These are phyloP conservation scores for Halesus radiatus DNA, from an alignment of 1,140 invertebrate genomes.

Conservation along the genomic window DNA sequence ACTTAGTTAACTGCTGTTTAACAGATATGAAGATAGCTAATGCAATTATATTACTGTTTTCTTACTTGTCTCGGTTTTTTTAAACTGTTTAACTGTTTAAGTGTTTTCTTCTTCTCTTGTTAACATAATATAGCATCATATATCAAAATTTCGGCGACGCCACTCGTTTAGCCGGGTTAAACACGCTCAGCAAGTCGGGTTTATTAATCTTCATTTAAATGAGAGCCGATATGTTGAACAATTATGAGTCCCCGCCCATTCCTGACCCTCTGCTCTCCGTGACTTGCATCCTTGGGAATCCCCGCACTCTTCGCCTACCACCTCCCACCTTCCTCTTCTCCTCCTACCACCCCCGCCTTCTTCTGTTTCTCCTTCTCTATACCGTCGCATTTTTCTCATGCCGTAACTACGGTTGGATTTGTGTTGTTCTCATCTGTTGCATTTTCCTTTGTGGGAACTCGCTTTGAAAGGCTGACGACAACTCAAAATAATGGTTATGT, in stretches of 20 bases:
- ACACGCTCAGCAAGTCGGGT: slow-evolving; percentile 25
- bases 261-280: slow-evolving; percentile 20
- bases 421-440: slow-evolving; percentile 17
- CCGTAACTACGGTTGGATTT: neutral
- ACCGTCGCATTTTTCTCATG: slow-evolving; percentile 11
- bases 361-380: neutral
- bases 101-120: too few relatives aligned
- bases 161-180: slow-evolving; percentile 29
- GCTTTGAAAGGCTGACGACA: neutral
- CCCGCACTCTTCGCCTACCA: neutral
- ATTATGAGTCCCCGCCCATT: slow-evolving; percentile 37
- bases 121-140: neutral
- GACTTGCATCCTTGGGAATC: slow-evolving; percentile 21
- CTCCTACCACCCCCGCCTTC: too few relatives aligned
- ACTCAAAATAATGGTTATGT: neutral
- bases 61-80: too few relatives aligned
- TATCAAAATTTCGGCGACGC: slow-evolving; percentile 31
- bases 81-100: too few relatives aligned
- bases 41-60: too few relatives aligned
- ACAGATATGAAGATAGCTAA: too few relatives aligned
- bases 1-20: too few relatives aligned
- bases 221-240: slow-evolving; percentile 41
- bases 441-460: neutral
- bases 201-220: slow-evolving; percentile 48
- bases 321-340: neutral